Conservation (phyloP, 2,113 vertebrate species). For the Triplophysa siluroides region DNA sequence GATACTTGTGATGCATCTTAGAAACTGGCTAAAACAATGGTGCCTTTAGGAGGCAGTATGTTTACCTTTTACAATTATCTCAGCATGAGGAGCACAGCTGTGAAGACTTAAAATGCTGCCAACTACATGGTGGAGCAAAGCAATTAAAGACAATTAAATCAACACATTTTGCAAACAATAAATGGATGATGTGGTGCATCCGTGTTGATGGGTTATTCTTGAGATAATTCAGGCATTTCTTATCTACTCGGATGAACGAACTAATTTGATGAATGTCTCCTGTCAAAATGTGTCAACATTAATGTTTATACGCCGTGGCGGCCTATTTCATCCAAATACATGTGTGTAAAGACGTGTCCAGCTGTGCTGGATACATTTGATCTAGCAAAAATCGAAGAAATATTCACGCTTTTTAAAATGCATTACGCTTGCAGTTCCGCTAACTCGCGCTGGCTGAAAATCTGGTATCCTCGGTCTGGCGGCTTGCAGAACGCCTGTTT, state of each 20-base stretch:
- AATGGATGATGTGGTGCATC: neutral
- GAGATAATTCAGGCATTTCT: constrained; percentile 12
- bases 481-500: neutral
- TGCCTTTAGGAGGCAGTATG: too few relatives aligned
- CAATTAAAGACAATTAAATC: neutral
- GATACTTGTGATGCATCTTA: neutral
- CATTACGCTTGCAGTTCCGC: neutral
- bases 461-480: constrained; percentile 6
- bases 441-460: neutral
- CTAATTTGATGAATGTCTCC: constrained; percentile 35
- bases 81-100: too few relatives aligned
- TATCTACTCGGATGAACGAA: constrained; percentile 15
- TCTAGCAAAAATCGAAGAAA: constrained; percentile 5
- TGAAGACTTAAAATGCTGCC: neutral
- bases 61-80: too few relatives aligned
- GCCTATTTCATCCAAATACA: constrained; percentile 2
- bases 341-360: constrained; percentile 8
- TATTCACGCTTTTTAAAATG: constrained; percentile 24
- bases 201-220: neutral
- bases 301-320: constrained; percentile 8
- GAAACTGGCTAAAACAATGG: neutral
- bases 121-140: neutral
- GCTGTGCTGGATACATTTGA: constrained; percentile 19
- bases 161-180: neutral
- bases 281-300: constrained; percentile 25